These are phyloP conservation scores for Hipparchia semele DNA, from an alignment of 2,888 invertebrate genomes.

Conservation along the genomic window DNA sequence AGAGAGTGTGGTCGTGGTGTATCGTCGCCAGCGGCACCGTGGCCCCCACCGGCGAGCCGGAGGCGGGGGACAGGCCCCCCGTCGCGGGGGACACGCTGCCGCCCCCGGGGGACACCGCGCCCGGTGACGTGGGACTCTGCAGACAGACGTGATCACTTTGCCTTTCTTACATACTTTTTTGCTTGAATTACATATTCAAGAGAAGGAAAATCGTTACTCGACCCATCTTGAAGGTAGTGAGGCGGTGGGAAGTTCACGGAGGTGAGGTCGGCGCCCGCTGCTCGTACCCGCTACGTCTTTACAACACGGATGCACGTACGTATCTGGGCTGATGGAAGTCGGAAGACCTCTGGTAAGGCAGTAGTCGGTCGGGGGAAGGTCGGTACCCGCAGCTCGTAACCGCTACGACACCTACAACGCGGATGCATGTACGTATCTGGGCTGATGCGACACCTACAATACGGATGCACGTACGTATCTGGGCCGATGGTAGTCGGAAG, in stretches of 20 bases:
- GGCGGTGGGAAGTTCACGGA: constrained; percentile 87
- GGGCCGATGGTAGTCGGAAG: not conserved
- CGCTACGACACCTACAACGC: not conserved
- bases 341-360: too few species aligned
- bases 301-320: constrained; percentile 42
- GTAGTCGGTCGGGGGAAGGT: too few species aligned
- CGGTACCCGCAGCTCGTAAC: too few species aligned
- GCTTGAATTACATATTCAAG: not conserved
- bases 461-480: constrained; percentile 51
- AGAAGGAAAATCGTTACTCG: not conserved
- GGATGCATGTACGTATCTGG: not conserved
- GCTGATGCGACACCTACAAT: not conserved
- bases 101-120: constrained; percentile 61
- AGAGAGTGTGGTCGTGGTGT: constrained; percentile 58
- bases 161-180: not conserved
- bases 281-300: constrained; percentile 46
- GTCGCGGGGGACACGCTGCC: constrained; percentile 73
- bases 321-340: constrained; percentile 44
- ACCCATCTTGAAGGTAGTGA: constrained; percentile 62
- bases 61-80: constrained; percentile 74
- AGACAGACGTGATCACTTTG: not conserved
- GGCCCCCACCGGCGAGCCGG: constrained; percentile 75
- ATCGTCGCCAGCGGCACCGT: constrained; percentile 61
- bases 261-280: constrained; percentile 90
- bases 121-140: constrained; percentile 73